Evolutionary conservation across 2,888 invertebrate species (phyloP).

Genomic region (Glaucopsyche alexis): DNA sequence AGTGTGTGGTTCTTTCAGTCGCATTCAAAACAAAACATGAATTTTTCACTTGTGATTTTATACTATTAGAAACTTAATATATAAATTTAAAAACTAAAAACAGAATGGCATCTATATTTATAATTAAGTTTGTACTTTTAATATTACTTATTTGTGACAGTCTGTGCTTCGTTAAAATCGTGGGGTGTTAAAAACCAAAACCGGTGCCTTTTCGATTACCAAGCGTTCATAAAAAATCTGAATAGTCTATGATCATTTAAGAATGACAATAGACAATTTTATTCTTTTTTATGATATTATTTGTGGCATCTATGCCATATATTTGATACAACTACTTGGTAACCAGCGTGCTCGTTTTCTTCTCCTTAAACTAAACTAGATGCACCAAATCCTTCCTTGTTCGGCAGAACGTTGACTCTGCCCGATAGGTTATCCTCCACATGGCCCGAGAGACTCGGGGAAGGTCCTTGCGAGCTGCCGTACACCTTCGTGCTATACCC

Average conservation of each 20-base stretch:
- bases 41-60: neutral
- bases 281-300: neutral
- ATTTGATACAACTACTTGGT: neutral
- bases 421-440: slow-evolving; percentile 71
- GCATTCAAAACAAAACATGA: neutral
- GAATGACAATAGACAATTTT: neutral
- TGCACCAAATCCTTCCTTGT: slow-evolving; percentile 75
- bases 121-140: slow-evolving; percentile 32
- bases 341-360: slow-evolving; percentile 1
- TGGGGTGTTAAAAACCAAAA: slow-evolving; percentile 25
- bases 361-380: slow-evolving; percentile 83
- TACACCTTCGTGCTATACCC: slow-evolving; percentile 92
- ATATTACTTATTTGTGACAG: slow-evolving; percentile 23
- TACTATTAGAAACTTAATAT: slow-evolving; percentile 4
- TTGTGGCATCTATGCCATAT: neutral
- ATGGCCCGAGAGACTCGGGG: slow-evolving; percentile 85
- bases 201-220: neutral
- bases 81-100: slow-evolving; percentile 23
- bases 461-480: slow-evolving; percentile 87
- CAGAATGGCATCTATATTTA: slow-evolving; percentile 22
- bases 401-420: slow-evolving; percentile 57
- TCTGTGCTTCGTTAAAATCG: slow-evolving; percentile 22
- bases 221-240: neutral
- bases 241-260: neutral
- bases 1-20: neutral